phyloP scores from a whole-genome alignment of 2,888 invertebrate genomes.

The Nephrotoma appendiculata region DNA sequence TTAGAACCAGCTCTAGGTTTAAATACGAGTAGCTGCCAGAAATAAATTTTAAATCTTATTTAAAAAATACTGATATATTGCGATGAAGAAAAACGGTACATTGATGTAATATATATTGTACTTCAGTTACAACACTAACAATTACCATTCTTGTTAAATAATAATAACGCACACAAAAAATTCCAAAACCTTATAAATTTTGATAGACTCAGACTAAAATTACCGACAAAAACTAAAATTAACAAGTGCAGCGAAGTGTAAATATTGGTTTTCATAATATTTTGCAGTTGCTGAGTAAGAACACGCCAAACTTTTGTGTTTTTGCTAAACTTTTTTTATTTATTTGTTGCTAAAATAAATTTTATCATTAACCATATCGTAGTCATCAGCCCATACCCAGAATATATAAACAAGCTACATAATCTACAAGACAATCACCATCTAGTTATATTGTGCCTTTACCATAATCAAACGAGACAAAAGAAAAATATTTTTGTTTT shows the following conservation, averaged over 20 bases:
- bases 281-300: not conserved
- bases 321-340: not conserved
- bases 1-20: no score
- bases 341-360: not conserved
- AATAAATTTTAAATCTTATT: no score
- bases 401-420: not conserved
- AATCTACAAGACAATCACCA: not conserved
- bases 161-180: no score
- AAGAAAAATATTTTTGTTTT: not conserved
- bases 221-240: not conserved
- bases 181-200: no score
- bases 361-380: not conserved
- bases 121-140: no score
- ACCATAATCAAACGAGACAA: not conserved
- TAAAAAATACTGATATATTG: no score
- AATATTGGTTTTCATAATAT: not conserved
- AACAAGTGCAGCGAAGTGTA: not conserved
- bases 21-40: no score
- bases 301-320: not conserved
- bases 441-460: not conserved
- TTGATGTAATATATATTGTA: no score
- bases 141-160: no score
- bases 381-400: not conserved
- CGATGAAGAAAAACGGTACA: no score
- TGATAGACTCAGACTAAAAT: not conserved